Evolutionary conservation across 2,113 vertebrate species (phyloP).

Genomic region (Myrmecophaga tridactyla): DNA sequence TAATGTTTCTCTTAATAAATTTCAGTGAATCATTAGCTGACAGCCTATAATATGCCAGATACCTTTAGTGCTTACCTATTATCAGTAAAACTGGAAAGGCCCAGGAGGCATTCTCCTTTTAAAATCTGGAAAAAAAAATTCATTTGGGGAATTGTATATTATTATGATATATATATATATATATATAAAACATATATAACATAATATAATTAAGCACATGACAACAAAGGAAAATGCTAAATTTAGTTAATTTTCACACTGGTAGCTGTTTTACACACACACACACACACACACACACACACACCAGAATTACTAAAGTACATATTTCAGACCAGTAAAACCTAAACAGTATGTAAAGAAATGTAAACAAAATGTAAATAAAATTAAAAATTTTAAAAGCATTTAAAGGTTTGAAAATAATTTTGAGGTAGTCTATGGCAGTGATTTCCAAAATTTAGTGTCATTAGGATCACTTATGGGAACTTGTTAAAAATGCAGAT

Average conservation of each 20-base stretch:
- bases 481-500: background rate
- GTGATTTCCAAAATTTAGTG: slow-evolving; percentile 36
- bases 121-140: slow-evolving; percentile 88
- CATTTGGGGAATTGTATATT: slow-evolving; percentile 22
- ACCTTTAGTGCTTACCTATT: slow-evolving; percentile 89
- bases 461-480: background rate
- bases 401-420: slow-evolving; percentile 37
- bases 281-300: background rate
- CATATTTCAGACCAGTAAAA: slow-evolving; percentile 8
- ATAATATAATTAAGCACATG: background rate
- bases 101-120: slow-evolving; percentile 92
- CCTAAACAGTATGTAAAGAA: slow-evolving; percentile 19
- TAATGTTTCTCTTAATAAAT: slow-evolving; percentile 34
- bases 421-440: background rate
- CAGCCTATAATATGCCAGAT: background rate
- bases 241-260: slow-evolving; percentile 41
- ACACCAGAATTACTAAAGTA: slow-evolving; percentile 22
- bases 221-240: background rate
- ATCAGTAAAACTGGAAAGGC: slow-evolving; percentile 92
- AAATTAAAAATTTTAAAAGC: background rate
- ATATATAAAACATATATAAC: slow-evolving; percentile 25
- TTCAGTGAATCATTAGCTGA: slow-evolving; percentile 19
- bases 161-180: background rate
- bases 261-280: background rate
- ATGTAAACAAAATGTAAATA: slow-evolving; percentile 36